phyloP scores from a whole-genome alignment of 2,888 invertebrate genomes.

The Hoplodrina blanda region DNA sequence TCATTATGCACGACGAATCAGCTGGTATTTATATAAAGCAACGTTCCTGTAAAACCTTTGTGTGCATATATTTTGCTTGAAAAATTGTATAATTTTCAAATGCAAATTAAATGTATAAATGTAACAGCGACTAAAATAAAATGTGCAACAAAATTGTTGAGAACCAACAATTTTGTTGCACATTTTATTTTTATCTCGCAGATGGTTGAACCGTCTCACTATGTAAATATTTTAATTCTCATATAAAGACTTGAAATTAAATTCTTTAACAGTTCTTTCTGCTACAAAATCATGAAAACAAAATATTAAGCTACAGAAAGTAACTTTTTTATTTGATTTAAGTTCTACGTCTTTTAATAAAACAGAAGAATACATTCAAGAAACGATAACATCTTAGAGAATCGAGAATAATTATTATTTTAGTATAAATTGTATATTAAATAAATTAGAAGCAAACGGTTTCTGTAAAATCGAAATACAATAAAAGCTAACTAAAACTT shows the following conservation, averaged over 20 bases:
- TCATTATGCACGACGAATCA: not conserved
- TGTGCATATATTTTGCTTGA: not conserved
- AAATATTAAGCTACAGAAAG: too few relatives aligned
- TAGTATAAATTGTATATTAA: not conserved
- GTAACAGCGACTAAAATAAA: conserved; percentile 4
- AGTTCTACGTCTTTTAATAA: too few relatives aligned
- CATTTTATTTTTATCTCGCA: not conserved
- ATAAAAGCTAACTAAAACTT: not conserved
- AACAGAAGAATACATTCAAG: not conserved
- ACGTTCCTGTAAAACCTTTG: not conserved
- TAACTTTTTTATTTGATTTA: too few relatives aligned
- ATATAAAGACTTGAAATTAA: not conserved
- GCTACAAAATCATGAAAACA: not conserved
- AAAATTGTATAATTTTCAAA: conserved; percentile 36
- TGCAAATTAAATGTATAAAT: conserved; percentile 46
- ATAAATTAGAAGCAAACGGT: not conserved
- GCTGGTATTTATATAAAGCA: not conserved
- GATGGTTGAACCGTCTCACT: not conserved
- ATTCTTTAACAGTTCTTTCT: not conserved
- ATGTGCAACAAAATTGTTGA: not conserved
- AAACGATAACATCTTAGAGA: not conserved
- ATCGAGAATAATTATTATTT: not conserved
- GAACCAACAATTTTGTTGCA: too few relatives aligned
- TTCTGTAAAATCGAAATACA: not conserved
- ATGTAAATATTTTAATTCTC: conserved; percentile 4